Base-by-base conservation (phyloP, 2,888 invertebrate genomes). In the Atherix ibis region DNA sequence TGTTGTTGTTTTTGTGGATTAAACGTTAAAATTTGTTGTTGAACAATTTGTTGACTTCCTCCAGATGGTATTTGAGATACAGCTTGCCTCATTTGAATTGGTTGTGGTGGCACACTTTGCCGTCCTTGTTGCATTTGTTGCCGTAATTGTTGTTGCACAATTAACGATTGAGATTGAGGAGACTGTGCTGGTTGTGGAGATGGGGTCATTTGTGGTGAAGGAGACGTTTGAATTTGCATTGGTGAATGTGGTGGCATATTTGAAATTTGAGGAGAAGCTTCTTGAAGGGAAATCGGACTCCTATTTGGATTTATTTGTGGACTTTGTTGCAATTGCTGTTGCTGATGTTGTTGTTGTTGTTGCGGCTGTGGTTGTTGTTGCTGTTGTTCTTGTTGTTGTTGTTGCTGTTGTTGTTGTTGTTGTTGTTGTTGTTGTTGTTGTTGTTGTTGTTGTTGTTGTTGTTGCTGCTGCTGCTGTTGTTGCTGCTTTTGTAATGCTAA, bases 401-500 rank as follows among this genome's bases (percentile, higher is more conserved):
- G 51, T 27, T 53, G 43, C 5, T 51, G 49, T 22, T 54, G 54
- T 15, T 54, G 58, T 13, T 44, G 46, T 16, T 44, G 42, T 36
- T 41, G 51, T 18, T 50, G 49, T 18, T 52, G 64, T 62, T 69
- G 68, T 46, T 68, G 63, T 5, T 53, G 52, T 18, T 52, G 53
- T 27, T 46, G 39, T 16, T 54, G 36, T 32, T 52, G 52, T 25
- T 68, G 54, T 40, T 68, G 70, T 38, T 69, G 70, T 48, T 70
- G 70, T 47, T 70, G 71, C 32, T 70, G 54, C 46, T 70, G 54
- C 32, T 69, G 67, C 42, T 70, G 71, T 41, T 69, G 34, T 4
- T 45, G 49, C 41, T 54, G 57, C 34, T 54, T 56, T 14, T 54
- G 52, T 2, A 50, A 50, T 4, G 53, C 52, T 26, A 54, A 41